Conservation (phyloP, 2,113 vertebrate species). For the Coracopsis vasa region DNA sequence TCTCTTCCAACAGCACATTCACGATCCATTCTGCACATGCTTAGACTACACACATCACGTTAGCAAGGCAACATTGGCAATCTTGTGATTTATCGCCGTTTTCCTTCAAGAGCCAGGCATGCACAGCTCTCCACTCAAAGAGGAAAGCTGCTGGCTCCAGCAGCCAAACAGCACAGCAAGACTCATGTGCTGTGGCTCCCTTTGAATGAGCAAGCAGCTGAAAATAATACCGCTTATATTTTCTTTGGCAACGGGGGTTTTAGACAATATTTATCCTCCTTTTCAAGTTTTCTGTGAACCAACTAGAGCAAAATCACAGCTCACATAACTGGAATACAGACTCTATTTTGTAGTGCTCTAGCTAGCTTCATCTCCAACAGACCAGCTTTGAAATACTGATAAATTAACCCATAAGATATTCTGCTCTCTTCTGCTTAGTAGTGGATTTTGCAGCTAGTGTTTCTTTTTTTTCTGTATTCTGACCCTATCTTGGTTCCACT, state of each 20-base stretch:
- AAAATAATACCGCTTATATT: constrained; percentile 39
- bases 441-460: not conserved
- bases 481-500: not conserved
- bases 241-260: not conserved
- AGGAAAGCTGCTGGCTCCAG: not conserved
- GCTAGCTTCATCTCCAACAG: not conserved
- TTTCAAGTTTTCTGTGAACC: not conserved
- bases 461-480: not conserved
- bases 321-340: not conserved
- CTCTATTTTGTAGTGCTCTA: not conserved
- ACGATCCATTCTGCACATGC: not conserved
- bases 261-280: not conserved
- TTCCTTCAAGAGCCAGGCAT: not conserved
- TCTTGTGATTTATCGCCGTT: not conserved
- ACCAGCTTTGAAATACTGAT: not conserved
- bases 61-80: not conserved
- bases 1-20: not conserved
- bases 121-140: not conserved
- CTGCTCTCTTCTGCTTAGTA: not conserved
- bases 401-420: not conserved
- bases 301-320: not conserved
- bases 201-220: constrained; percentile 28
- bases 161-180: constrained; percentile 1
- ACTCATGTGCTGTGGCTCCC: not conserved
- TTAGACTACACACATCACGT: not conserved